Evolutionary conservation across 2,888 invertebrate species (phyloP), one percentile per base, ranked within the genome.

Genomic region (Acanthacorydalis orientalis): DNA sequence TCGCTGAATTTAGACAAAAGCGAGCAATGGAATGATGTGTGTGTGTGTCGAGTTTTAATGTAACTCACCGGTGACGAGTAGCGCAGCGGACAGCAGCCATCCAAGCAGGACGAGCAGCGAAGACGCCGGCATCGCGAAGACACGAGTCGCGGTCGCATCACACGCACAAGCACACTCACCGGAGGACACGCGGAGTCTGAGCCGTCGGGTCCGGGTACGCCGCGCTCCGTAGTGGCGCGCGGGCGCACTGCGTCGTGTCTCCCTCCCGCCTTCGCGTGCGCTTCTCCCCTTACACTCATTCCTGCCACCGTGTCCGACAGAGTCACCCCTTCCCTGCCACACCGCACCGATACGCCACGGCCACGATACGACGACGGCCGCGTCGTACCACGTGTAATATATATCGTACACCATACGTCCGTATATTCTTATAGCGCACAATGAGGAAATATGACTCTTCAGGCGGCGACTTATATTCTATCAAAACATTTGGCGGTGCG

Each of bases 51-150:
- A 11, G 43, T 32, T 31, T 14, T 10, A 31, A 43, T 32, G 14
- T 33, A 35, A 16, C 44, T 16, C 33, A 39, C 14, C 39, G 16
- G 40, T 44, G 34, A 31, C 31, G 31, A 32, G 48, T 51, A 47
- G 51, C 42, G 52, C 44, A 32, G 47, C 46, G 44, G 51, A 50
- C 45, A 51, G 39, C 46, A 53, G 51, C 50, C 53, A 44, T 49
- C 56, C 48, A 54, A 56, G 51, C 55, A 56, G 52, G 51, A 57
- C 53, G 53, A 57, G 56, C 53, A 55, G 52, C 23, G 23, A 23
- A 49, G 57, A 55, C 59, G 56, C 57, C 56, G 56, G 53, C 55
- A 56, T 54, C 60, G 59, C 58, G 53, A 53, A 56, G 54, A 54
- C 52, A 55, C 55, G 51, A 52, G 53, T 53, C 57, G 49, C 55